These are phyloP conservation scores for Asobara japonica DNA, from an alignment of 1,140 invertebrate species.

Conservation along the genomic window DNA sequence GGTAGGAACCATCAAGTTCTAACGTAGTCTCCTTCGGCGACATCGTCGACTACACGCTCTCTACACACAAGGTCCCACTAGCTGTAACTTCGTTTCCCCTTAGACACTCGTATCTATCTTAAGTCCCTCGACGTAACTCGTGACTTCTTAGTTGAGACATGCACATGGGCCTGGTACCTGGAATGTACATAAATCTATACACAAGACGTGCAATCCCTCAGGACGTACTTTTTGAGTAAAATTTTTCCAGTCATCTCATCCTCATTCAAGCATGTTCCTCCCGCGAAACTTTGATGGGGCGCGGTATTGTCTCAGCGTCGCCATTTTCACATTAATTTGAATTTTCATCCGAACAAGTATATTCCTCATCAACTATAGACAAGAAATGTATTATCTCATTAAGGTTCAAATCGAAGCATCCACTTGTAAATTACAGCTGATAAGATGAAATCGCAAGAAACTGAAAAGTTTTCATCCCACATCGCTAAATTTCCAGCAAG, in stretches of 20 bases:
- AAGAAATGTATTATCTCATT: too few species aligned
- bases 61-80: not conserved
- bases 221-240: not conserved
- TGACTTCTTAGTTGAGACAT: not conserved
- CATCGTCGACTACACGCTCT: not conserved
- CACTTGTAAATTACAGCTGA: too few species aligned
- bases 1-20: not conserved
- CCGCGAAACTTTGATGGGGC: too few species aligned
- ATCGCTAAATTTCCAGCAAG: too few species aligned
- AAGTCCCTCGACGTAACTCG: constrained; percentile 6
- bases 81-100: constrained; percentile 2
- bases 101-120: constrained; percentile 6
- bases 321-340: too few species aligned
- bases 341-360: too few species aligned
- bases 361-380: too few species aligned
- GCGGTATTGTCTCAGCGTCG: too few species aligned
- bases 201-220: not conserved
- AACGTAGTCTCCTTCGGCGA: constrained; percentile 10
- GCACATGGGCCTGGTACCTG: not conserved
- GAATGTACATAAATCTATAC: constrained; percentile 1
- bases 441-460: too few species aligned
- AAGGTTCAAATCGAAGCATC: too few species aligned
- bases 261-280: too few species aligned
- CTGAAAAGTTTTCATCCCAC: too few species aligned
- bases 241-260: not conserved